Evolutionary conservation across 30 jellyfish, hydroid and myxozoan genomes (phyloP).

Genomic region (Sanderia malayensis): DNA sequence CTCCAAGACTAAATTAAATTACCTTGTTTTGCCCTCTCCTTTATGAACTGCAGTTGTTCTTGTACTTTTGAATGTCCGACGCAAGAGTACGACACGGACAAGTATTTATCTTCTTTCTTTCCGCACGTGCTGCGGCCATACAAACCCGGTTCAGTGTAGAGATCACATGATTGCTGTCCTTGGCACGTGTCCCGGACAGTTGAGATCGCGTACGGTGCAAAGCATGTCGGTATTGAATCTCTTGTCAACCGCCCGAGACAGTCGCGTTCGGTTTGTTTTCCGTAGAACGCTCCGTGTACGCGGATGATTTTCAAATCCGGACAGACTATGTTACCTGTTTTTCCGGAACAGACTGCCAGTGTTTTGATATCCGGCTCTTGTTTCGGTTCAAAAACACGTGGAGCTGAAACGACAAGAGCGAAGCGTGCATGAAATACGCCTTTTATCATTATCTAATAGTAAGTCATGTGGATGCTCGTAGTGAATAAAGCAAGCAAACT

Average conservation of each 20-base stretch:
- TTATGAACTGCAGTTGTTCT: slow-evolving; percentile 36
- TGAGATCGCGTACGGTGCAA: slow-evolving; percentile 76
- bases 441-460: too few species aligned
- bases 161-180: slow-evolving; percentile 98
- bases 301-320: slow-evolving; percentile 72
- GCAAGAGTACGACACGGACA: slow-evolving; percentile 84
- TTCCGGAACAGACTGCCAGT: slow-evolving; percentile 72
- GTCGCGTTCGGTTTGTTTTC: slow-evolving; percentile 79
- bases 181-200: slow-evolving; percentile 79
- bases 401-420: slow-evolving; percentile 39
- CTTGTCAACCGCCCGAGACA: slow-evolving; percentile 78
- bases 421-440: too few species aligned
- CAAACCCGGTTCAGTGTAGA: slow-evolving; percentile 76
- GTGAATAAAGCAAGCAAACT: too few species aligned
- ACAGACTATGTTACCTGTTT: slow-evolving; percentile 80
- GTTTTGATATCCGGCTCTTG: slow-evolving; percentile 49
- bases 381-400: slow-evolving; percentile 15
- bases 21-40: slow-evolving; percentile 48
- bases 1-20: too few species aligned
- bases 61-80: slow-evolving; percentile 67
- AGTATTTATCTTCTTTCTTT: slow-evolving; percentile 51
- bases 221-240: slow-evolving; percentile 88
- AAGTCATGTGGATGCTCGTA: too few species aligned
- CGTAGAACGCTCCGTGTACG: slow-evolving; percentile 87
- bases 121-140: slow-evolving; percentile 85